These are phyloP conservation scores for Oopsacas minuta DNA, from an alignment of 37 sponge, comb jelly and placozoan species.

Conservation along the genomic window DNA sequence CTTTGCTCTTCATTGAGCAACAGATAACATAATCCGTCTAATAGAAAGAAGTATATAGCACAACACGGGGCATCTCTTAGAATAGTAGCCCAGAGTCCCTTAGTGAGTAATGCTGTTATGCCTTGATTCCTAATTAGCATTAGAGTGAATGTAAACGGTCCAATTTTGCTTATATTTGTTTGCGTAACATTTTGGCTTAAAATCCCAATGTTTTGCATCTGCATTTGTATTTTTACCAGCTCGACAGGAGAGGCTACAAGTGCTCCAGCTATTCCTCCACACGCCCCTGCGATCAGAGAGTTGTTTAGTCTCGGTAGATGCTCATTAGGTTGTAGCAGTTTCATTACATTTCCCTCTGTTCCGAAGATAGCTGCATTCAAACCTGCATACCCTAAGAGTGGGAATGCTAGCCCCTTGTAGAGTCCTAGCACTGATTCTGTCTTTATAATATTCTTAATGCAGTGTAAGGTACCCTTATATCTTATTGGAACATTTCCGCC, in stretches of 20 bases:
- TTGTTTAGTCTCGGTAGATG: background rate
- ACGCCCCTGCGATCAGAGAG: slow-evolving; percentile 37
- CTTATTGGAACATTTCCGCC: background rate
- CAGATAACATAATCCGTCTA: slow-evolving; percentile 30
- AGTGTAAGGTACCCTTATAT: slow-evolving; percentile 43
- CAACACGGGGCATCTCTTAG: slow-evolving; percentile 50
- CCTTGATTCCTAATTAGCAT: background rate
- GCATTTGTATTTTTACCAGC: slow-evolving; percentile 68
- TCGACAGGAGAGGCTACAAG: slow-evolving; percentile 48
- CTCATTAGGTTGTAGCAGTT: slow-evolving; percentile 21
- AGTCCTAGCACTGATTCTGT: slow-evolving; percentile 48
- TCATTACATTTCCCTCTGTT: slow-evolving; percentile 46
- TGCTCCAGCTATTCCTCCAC: slow-evolving; percentile 41
- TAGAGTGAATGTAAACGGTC: background rate
- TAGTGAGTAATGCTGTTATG: background rate
- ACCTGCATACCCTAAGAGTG: slow-evolving; percentile 52
- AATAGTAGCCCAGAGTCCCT: slow-evolving; percentile 40
- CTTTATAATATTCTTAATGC: slow-evolving; percentile 38
- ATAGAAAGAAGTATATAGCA: slow-evolving; percentile 56
- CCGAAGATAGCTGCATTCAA: slow-evolving; percentile 77
- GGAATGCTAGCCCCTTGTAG: slow-evolving; percentile 75
- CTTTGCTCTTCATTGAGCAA: background rate
- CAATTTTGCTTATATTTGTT: background rate
- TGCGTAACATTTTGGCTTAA: background rate
- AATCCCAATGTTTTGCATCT: slow-evolving; percentile 36